Base-by-base conservation (phyloP, 2,797 vertebrate species). In the Nothura maculosa region DNA sequence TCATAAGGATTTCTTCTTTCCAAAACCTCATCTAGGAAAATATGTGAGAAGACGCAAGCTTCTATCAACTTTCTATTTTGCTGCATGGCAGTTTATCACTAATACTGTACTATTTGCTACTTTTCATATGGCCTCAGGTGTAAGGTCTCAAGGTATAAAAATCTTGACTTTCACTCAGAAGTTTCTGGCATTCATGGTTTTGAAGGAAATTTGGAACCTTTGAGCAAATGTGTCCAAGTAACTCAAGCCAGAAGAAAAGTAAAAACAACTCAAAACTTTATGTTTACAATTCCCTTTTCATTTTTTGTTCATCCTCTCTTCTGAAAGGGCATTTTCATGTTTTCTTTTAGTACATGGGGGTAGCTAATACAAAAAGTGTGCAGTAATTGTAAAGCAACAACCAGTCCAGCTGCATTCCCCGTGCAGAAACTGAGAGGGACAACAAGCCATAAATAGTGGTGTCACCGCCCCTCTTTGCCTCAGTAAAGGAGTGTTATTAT, bases 331-430 rank as follows among this genome's bases (percentile, higher is more conserved):
- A 70, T 32, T 81, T 92, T 66, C 0, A 0, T 45, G 78, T 38
- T 55, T 95, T 25, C 8, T 92, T 91, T 88, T 36, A 84, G 3
- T 69, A 69, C 2, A 4, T 64, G 28, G 76, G 30, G 32, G 20
- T 57, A 94, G 74, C 60, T 81, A 92, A 74, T 83, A 81, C 15
- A 60, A 83, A 94, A 93, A 84, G 75, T 0, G 34, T 89, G 88
- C 5, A 9, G 86, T 34, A 80, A 85, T 24, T 94, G 81, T 85
- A 90, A 95, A 90, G 88, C 45, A 94, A 64, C 83, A 94, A 96
- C 96, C 93, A 93, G 94, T 95, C 67, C 92, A 93, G 91, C 94
- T 89, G 78, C 95, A 95, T 96, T 96, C 94, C 90, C 96, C 64
- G 84, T 40, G 78, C 93, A 88, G 91, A 95, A 94, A 90, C 83